Base-by-base conservation (phyloP, 2,888 invertebrate genomes). In the Melipona bicolor region DNA sequence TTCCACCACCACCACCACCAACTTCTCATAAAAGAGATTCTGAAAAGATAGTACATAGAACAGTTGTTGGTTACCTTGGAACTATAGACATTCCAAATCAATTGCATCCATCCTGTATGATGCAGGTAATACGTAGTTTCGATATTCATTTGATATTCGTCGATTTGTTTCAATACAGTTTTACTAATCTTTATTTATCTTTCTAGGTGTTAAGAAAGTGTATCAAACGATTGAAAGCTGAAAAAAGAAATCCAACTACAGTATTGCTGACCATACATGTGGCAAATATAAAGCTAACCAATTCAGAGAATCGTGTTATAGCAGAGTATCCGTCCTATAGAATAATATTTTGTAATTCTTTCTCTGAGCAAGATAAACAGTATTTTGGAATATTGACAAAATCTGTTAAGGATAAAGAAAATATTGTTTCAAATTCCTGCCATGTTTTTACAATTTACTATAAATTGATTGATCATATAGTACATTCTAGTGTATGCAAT, bases 81-180 rank as follows among this genome's bases (percentile, higher is more conserved):
- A 99, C 99, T 2, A 98, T 99, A 86, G 99, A 99, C 95, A 98
- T 99, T 95, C 99, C 99, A 0, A 97, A 97, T 93, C 97, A 98
- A 88, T 95, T 97, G 65, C 95, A 97, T 74, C 96, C 96, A 68
- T 97, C 97, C 62, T 97, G 97, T 21, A 96, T 98, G 77, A 95
- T 97, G 88, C 96, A 96, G 92, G 95, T 96, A 82, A 73, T 73
- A 13, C 11, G 4, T 36, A 32, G 4, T 1, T 43, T 43, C 2
- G 9, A 43, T 43, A 43, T 43, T 43, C 43, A 11, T 13, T 21
- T 43, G 11, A 27, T 54, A 21, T 19, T 3, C 9, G 6, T 52
- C 5, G 3, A 6, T 24, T 11, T 32, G 50, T 0, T 9, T 3
- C 21, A 3, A 11, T 36, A 17, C 21, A 2, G 19, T 54, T 62